Evolutionary conservation across 2,888 invertebrate genomes (phyloP).

Genomic region (Gastracanthus pulcherrimus): DNA sequence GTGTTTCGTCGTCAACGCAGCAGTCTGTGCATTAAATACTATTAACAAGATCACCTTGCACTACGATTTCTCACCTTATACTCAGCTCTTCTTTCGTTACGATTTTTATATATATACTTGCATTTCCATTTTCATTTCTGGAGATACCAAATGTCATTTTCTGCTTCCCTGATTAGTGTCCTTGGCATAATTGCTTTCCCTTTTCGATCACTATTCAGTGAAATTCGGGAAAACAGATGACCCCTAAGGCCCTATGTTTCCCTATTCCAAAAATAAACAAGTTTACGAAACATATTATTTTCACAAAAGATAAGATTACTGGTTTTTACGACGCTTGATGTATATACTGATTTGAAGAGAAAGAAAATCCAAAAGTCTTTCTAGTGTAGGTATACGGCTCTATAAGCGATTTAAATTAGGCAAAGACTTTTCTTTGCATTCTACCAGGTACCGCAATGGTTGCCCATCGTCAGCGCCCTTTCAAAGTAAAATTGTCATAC

Average conservation of each 20-base stretch:
- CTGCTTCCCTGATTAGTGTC: constrained; percentile 57
- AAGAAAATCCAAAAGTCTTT: neutral
- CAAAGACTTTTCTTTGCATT: neutral
- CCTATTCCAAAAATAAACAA: constrained; percentile 48
- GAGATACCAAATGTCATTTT: constrained; percentile 29
- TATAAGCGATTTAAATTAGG: neutral
- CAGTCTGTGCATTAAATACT: constrained; percentile 29
- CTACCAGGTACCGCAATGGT: neutral
- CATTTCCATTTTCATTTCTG: constrained; percentile 15
- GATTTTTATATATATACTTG: constrained; percentile 1
- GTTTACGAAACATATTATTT: constrained; percentile 12
- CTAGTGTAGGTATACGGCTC: no score
- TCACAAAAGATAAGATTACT: neutral
- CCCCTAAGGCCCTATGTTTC: neutral
- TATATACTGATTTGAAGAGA: neutral
- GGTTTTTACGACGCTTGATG: neutral
- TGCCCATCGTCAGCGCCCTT: neutral
- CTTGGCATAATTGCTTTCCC: constrained; percentile 58
- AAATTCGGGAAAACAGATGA: constrained; percentile 8
- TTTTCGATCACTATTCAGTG: neutral
- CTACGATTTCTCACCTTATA: constrained; percentile 19
- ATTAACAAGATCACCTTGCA: constrained; percentile 41
- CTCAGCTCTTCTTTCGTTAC: constrained; percentile 25
- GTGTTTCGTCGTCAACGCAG: constrained; percentile 9
- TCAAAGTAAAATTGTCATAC: neutral